Evolutionary conservation across 2,888 invertebrate genomes (phyloP).

Genomic region (Tipula confusa): DNA sequence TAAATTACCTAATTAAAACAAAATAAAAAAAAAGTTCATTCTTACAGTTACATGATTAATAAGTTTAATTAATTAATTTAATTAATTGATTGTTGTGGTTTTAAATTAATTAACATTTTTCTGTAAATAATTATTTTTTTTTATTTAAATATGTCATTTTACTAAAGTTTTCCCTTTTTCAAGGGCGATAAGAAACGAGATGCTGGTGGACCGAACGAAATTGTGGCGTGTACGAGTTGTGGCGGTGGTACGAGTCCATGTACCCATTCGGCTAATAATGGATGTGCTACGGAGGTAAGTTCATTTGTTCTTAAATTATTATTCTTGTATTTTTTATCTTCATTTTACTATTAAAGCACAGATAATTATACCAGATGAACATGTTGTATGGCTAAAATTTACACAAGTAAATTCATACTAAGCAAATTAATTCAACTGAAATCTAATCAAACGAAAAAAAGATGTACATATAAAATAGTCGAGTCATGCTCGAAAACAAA

Average conservation of each 20-base stretch:
- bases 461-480: no score
- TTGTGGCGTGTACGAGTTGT: conserved; percentile 79
- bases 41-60: not conserved
- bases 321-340: no score
- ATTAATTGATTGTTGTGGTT: not conserved
- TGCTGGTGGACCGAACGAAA: conserved; percentile 71
- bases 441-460: no score
- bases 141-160: not conserved
- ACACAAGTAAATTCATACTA: no score
- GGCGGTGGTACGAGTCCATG: conserved; percentile 70
- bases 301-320: no score
- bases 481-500: no score
- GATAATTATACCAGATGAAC: no score
- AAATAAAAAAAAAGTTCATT: not conserved
- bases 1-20: not conserved
- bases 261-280: conserved; percentile 81
- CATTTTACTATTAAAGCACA: no score
- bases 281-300: conserved; percentile 79
- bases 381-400: no score
- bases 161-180: conserved; percentile 39
- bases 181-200: conserved; percentile 85
- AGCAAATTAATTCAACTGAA: no score
- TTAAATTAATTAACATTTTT: not conserved
- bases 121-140: not conserved
- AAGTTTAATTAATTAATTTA: not conserved